Percentiles rank a stretch among this genome's conserved stretches.
phyloP scores from a whole-genome alignment of 2,888 invertebrate species.

The Thysanoteuthis rhombus region DNA sequence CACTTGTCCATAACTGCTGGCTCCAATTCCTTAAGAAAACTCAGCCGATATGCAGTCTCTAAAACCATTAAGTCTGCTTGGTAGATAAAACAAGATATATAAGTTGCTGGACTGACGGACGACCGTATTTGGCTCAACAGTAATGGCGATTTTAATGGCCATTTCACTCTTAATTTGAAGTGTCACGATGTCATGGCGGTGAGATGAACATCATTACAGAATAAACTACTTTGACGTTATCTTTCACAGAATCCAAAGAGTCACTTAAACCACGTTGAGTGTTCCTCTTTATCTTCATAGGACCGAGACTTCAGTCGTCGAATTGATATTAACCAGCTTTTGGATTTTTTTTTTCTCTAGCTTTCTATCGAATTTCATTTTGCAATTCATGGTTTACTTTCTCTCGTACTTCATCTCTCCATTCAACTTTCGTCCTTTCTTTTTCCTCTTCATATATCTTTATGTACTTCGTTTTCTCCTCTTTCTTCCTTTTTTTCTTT shows the following conservation, averaged over 20 bases:
- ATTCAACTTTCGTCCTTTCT: fast-evolving
- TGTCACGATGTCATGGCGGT: background rate
- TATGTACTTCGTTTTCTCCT: background rate
- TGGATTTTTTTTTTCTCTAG: background rate
- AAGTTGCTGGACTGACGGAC: background rate
- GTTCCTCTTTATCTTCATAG: background rate
- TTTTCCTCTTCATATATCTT: background rate
- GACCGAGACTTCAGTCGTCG: background rate
- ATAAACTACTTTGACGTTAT: background rate
- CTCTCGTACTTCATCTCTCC: background rate
- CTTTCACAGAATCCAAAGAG: background rate
- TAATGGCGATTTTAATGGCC: background rate
- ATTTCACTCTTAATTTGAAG: background rate
- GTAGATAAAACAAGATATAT: background rate
- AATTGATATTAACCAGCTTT: background rate
- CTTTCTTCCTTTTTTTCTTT: background rate
- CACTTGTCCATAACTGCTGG: background rate
- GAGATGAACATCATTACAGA: background rate
- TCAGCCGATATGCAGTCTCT: background rate
- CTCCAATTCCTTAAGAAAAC: background rate
- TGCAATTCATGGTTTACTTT: background rate
- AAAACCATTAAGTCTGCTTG: background rate
- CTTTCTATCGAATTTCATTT: background rate
- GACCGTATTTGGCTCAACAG: background rate
- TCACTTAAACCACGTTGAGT: background rate